Percentiles rank a stretch among this genome's conserved stretches.
Conservation (phyloP, 1,140 invertebrate genomes). For the Saxidomus purpurata region DNA sequence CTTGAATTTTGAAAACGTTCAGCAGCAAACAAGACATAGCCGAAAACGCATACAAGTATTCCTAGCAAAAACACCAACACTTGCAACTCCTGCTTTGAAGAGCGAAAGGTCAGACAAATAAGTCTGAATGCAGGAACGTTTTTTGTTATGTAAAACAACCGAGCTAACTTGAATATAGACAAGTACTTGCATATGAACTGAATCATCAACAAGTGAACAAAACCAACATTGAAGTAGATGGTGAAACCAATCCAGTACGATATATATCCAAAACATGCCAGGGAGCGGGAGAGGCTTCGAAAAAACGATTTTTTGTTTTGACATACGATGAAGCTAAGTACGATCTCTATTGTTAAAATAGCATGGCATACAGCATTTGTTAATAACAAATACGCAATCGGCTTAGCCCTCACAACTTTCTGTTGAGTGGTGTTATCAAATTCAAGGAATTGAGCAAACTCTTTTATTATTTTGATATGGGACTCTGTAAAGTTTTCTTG, state of each 20-base stretch:
- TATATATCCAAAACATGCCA: not conserved
- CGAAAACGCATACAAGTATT: conserved; percentile 33
- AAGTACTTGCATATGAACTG: not conserved
- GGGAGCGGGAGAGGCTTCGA: not conserved
- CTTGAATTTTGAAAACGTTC: not conserved
- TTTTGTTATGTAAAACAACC: conserved; percentile 18
- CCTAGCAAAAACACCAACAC: conserved; percentile 12
- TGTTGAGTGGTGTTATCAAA: not conserved
- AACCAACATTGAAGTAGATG: not conserved
- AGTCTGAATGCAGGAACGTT: conserved; percentile 3
- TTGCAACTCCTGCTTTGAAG: conserved; percentile 29
- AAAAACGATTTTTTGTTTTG: not conserved
- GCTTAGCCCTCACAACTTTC: not conserved
- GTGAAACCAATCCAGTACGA: conserved; percentile 1
- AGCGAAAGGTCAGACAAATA: not conserved
- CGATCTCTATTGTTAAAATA: conserved; percentile 1
- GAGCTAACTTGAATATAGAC: conserved; percentile 12
- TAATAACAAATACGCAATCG: not conserved
- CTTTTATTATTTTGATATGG: not conserved
- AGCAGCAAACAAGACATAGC: conserved; percentile 25
- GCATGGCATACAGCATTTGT: not conserved
- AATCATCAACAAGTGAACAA: not conserved
- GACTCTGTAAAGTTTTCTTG: not conserved
- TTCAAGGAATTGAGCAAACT: not conserved
- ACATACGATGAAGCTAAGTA: not conserved